Evolutionary conservation across 2,888 invertebrate species (phyloP).

Genomic region (Nomada flava): DNA sequence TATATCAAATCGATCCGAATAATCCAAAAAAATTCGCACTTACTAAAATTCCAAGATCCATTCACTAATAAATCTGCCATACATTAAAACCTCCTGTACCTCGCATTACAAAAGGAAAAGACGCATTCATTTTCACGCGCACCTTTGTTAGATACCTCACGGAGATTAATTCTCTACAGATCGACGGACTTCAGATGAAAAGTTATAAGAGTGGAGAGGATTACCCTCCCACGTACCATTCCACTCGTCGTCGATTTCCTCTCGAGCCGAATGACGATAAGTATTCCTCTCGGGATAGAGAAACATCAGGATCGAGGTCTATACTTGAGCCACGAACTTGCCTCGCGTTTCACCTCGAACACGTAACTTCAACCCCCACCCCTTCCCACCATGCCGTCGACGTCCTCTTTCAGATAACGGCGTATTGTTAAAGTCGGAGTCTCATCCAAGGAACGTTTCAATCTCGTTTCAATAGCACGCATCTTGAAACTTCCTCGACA

Average conservation of each 20-base stretch:
- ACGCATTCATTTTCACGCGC: too few species aligned
- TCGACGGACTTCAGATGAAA: too few species aligned
- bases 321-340: neutral
- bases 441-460: neutral
- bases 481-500: constrained; percentile 9
- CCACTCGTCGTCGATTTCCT: neutral
- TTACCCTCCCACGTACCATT: neutral
- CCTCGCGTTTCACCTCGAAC: constrained; percentile 9
- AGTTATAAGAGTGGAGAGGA: too few species aligned
- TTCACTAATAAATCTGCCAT: too few species aligned
- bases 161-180: too few species aligned
- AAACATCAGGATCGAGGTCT: neutral
- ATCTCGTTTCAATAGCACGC: constrained; percentile 20
- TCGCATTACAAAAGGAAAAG: too few species aligned
- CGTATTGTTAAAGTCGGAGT: constrained; percentile 16
- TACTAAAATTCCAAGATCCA: too few species aligned
- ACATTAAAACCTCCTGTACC: too few species aligned
- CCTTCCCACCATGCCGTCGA: too few species aligned
- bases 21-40: too few species aligned
- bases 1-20: too few species aligned
- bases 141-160: too few species aligned
- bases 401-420: neutral
- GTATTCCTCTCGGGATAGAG: constrained; percentile 2
- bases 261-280: neutral
- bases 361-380: neutral